Base-by-base conservation (phyloP, 2,888 invertebrate genomes). In the Monoplex corrugatus region DNA sequence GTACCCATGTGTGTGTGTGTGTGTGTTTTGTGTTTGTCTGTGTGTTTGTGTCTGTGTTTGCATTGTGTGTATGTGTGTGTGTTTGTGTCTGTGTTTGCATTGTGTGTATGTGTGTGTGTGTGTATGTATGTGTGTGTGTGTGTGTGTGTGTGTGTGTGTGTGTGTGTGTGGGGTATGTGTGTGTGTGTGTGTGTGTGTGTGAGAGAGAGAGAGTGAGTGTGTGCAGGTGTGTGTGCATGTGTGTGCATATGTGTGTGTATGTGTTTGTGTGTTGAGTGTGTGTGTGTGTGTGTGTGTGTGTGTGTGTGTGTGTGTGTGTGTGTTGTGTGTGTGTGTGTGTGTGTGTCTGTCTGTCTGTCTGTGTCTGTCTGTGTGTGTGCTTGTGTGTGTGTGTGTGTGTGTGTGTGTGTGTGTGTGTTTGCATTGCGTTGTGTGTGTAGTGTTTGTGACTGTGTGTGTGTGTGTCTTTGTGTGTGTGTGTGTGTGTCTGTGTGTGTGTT, bases 211-310 rank as follows among this genome's bases (percentile, higher is more conserved):
- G 57, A 16, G 28, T 57, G 57, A 16, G 2, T 57, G 57, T 10
- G 10, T 57, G 28, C 28, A 23, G 28, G 28, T 28, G 28, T 10
- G 28, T 28, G 10, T 57, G 10, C 57, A 10, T 57, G 16, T 68
- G 8, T 68, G 1, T 68, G n/a, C 32, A 28, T 68, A 32, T 68
- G 68, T 68, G 68, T 68, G 68, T 68, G 68, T 68, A 32, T 68
- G 68, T 68, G 68, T 68, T 28, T 68, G 68, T 68, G 68, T 68
- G 68, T 68, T 68, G 68, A n/a, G 16, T 68, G 68, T 68, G 68
- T n/a, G n/a, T 68, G 68, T n/a, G n/a, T 68, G 68, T 68, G 68
- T 68, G 68, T 68, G 68, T n/a, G 68, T 68, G 68, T n/a, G 2
- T 68, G 68, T n/a, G n/a, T 63, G 63, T 63, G 63, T 63, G 63